These are phyloP conservation scores for Macaca fascicularis DNA, from an alignment of 2,113 vertebrate species.

Conservation along the genomic window DNA sequence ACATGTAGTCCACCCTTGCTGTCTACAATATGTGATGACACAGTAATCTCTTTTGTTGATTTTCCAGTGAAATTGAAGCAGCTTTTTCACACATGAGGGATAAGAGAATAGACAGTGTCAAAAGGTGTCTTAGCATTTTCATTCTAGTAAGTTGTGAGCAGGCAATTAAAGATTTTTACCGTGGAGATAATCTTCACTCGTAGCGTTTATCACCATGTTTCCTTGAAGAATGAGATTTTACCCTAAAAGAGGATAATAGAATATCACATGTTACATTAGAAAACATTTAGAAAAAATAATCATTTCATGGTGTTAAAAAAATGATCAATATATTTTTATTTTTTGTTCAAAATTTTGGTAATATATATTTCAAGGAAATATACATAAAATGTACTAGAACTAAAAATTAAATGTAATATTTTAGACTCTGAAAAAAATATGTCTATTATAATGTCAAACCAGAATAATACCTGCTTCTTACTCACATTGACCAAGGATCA, in stretches of 20 bases:
- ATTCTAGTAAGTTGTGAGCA: background rate
- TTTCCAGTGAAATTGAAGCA: background rate
- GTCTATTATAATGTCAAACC: background rate
- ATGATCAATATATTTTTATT: background rate
- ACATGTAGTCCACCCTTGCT: background rate
- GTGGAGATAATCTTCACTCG: background rate
- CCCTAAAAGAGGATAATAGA: background rate
- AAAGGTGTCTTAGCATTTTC: background rate
- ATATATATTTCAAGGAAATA: background rate
- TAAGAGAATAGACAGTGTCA: background rate
- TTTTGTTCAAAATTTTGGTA: background rate
- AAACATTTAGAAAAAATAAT: background rate
- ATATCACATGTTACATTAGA: background rate
- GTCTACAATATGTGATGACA: background rate
- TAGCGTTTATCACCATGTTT: background rate
- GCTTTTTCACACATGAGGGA: fast-evolving
- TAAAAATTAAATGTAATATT: background rate
- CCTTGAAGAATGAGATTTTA: background rate
- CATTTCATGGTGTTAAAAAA: background rate
- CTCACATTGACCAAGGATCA: background rate
- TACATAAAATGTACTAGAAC: background rate
- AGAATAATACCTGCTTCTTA: background rate
- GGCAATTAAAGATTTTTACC: background rate
- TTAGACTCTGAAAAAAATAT: background rate
- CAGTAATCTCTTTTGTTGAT: background rate